Percentiles rank a stretch among this genome's conserved stretches.
phyloP scores from a whole-genome alignment of 2,888 invertebrate species.

The Phengaris alcon region DNA sequence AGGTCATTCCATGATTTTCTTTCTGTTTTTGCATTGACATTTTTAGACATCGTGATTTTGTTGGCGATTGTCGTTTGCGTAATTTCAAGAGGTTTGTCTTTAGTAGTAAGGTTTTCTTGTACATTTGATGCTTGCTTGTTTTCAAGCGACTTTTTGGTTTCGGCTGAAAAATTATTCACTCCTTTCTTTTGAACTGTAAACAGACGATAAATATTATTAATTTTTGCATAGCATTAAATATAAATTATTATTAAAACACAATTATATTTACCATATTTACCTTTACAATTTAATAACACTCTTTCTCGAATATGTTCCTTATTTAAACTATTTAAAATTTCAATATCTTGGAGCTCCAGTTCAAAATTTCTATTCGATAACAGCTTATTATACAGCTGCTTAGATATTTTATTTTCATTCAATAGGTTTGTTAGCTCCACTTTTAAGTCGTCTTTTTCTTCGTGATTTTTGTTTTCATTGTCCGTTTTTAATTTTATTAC shows the following conservation, averaged over 20 bases:
- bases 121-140: not conserved
- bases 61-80: not conserved
- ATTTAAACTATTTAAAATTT: slow-evolving; percentile 66
- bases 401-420: slow-evolving; percentile 64
- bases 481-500: slow-evolving; percentile 45
- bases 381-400: slow-evolving; percentile 64
- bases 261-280: slow-evolving; percentile 44
- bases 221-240: too few species aligned
- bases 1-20: slow-evolving; percentile 63
- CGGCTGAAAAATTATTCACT: slow-evolving; percentile 20
- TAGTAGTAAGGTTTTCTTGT: not conserved
- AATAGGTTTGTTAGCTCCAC: slow-evolving; percentile 56
- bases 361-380: slow-evolving; percentile 66
- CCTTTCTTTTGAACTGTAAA: slow-evolving; percentile 23
- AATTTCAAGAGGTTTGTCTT: not conserved
- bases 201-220: not conserved
- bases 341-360: slow-evolving; percentile 70
- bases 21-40: slow-evolving; percentile 42
- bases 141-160: slow-evolving; percentile 9
- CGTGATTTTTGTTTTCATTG: slow-evolving; percentile 34
- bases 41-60: slow-evolving; percentile 33
- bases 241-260: not conserved
- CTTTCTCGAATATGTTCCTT: slow-evolving; percentile 55
- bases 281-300: slow-evolving; percentile 60
- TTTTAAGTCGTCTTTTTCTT: slow-evolving; percentile 49